These are phyloP conservation scores for Thamnaconus septentrionalis DNA, from an alignment of 2,113 vertebrate genomes.

Conservation along the genomic window DNA sequence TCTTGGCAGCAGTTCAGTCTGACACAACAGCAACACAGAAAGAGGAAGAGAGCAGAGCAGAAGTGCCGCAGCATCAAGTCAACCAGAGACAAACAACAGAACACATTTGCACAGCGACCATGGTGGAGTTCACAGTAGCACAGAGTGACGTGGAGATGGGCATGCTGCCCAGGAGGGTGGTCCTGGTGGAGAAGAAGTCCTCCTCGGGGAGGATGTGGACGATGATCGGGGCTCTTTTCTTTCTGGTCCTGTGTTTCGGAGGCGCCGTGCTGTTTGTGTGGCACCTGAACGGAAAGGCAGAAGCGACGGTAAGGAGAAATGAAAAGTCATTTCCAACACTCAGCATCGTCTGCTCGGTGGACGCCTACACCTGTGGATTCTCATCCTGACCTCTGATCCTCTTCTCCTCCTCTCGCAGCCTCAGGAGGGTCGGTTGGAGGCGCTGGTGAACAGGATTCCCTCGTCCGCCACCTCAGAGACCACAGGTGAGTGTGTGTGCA, in stretches of 20 bases:
- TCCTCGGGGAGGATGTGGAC: slow-evolving; percentile 51
- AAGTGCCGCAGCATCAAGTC: background rate
- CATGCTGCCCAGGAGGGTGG: slow-evolving; percentile 34
- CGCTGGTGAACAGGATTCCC: too few relatives aligned
- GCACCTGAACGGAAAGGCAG: slow-evolving; percentile 32
- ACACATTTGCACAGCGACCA: slow-evolving; percentile 16
- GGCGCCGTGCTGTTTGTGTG: slow-evolving; percentile 45
- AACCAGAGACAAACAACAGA: background rate
- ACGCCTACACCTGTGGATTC: background rate
- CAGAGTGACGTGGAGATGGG: slow-evolving; percentile 56
- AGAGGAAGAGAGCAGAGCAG: slow-evolving; percentile 25
- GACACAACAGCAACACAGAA: slow-evolving; percentile 41
- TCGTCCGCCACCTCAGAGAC: background rate
- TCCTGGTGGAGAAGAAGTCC: slow-evolving; percentile 52
- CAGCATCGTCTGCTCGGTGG: too few relatives aligned
- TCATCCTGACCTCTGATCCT: background rate
- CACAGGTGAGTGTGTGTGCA: background rate
- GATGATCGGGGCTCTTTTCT: slow-evolving; percentile 15
- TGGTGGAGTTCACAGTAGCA: slow-evolving; percentile 58
- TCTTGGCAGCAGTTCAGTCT: slow-evolving; percentile 46
- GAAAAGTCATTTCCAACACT: background rate
- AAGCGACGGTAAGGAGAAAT: slow-evolving; percentile 32
- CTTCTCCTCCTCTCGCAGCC: too few relatives aligned
- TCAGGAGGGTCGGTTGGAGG: too few relatives aligned
- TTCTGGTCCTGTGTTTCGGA: slow-evolving; percentile 40